Base-by-base conservation (phyloP, 1,140 invertebrate genomes). In the Drosophila seguyi region DNA sequence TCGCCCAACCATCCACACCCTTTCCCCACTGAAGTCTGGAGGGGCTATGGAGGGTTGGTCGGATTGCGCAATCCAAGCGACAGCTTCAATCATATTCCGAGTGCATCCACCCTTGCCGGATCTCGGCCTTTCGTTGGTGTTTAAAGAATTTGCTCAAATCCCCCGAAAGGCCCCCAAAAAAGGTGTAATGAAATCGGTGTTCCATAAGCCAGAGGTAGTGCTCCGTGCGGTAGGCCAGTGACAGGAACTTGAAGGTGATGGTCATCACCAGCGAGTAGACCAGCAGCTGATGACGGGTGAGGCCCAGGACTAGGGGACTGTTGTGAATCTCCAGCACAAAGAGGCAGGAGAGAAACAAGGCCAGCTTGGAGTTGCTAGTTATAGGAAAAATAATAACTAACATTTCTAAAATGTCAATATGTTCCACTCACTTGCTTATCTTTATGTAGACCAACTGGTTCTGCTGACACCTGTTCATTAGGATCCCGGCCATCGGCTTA, bases 391-490 rank as follows among this genome's bases (percentile, higher is more conserved):
- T 39, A 8, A 7, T n/a, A n/a, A 38, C 16, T 16, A 0, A 38
- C n/a, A n/a, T 16, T 3, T 38, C 14, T 39, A 8, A n/a, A 39
- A 8, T 39, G n/a, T 39, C 16, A n/a, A 39, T 1, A 8, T 34
- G 10, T 56, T 14, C 14, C 13, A 73, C 81, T 78, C 61, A 88
- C 84, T 63, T 88, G 81, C 47, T 90, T 18, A 88, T 42, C 66
- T 81, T 88, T 11, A 90, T 53, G 57, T 69, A 53, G 6, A 69
- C 77, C 27, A 50, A 20, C 18, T 81, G 65, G 6, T 62, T 74
- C 41, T 60, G 14, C 38, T 85, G 85, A 16, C 85, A 88, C 13
- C 78, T 60, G 31, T 90, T 84, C 50, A 88, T 81, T 5, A 88
- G 45, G 10, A 88, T 50, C 0, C 77, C 69, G 0, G 77, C 85